These are phyloP conservation scores for Atethmia centrago DNA, from an alignment of 2,888 invertebrate genomes.

Conservation along the genomic window DNA sequence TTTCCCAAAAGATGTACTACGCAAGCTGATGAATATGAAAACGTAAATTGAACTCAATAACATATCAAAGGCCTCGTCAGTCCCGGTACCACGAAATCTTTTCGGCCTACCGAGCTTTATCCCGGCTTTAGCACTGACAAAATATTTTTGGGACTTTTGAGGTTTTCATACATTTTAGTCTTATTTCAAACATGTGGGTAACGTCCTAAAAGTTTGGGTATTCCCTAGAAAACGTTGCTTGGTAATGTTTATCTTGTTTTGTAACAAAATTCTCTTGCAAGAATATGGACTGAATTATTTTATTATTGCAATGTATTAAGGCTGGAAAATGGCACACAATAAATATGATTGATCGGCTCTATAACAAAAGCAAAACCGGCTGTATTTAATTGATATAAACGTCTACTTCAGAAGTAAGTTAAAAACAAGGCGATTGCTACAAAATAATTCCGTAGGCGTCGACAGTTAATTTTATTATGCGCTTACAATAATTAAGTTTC, in stretches of 20 bases:
- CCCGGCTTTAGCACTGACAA: constrained; percentile 74
- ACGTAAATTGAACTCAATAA: constrained; percentile 84
- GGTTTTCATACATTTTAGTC: constrained; percentile 58
- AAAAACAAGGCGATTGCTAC: constrained; percentile 57
- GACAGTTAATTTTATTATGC: constrained; percentile 67
- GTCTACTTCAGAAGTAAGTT: constrained; percentile 55
- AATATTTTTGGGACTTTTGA: constrained; percentile 70
- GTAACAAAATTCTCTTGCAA: background rate
- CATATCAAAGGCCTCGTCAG: constrained; percentile 84
- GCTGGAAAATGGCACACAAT: constrained; percentile 27
- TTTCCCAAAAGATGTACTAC: constrained; percentile 55
- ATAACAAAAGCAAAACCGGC: constrained; percentile 42
- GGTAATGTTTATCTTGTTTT: constrained; percentile 16
- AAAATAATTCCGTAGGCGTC: constrained; percentile 64
- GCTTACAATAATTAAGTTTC: constrained; percentile 76
- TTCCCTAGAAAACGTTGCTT: constrained; percentile 20
- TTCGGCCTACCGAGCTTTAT: constrained; percentile 77
- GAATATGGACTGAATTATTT: constrained; percentile 1
- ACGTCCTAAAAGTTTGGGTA: constrained; percentile 36
- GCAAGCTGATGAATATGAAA: constrained; percentile 74
- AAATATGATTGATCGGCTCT: constrained; percentile 47
- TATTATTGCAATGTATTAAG: constrained; percentile 16
- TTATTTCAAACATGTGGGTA: constrained; percentile 46
- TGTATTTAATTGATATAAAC: constrained; percentile 57
- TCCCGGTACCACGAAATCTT: constrained; percentile 69